Percentiles rank a stretch among this genome's conserved stretches.
Evolutionary conservation across 2,113 vertebrate species (phyloP).

Genomic region (Takifugu bimaculatus): DNA sequence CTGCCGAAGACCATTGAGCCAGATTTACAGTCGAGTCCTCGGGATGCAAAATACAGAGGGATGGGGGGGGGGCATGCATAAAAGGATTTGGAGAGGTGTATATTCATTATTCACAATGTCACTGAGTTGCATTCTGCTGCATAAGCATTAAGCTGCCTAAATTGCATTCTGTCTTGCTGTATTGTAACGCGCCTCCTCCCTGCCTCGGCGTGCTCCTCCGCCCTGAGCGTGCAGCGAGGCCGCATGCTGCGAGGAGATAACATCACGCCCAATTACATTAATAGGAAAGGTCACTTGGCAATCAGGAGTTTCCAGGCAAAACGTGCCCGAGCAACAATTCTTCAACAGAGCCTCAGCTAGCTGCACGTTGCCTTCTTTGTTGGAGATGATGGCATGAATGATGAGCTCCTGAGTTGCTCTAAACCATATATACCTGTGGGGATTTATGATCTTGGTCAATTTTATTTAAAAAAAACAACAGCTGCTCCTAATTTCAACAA

Average conservation of each 20-base stretch:
- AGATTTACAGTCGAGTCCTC: slow-evolving; percentile 33
- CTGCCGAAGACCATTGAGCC: slow-evolving; percentile 40
- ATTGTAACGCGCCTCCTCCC: slow-evolving; percentile 40
- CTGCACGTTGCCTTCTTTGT: not conserved
- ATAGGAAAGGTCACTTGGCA: slow-evolving; percentile 32
- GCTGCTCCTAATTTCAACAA: not conserved
- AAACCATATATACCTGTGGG: too few species aligned
- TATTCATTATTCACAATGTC: slow-evolving; percentile 60
- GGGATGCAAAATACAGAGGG: slow-evolving; percentile 13
- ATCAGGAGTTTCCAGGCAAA: slow-evolving; percentile 19
- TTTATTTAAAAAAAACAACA: too few species aligned
- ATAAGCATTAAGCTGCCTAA: slow-evolving; percentile 52
- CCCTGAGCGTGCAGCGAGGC: slow-evolving; percentile 17
- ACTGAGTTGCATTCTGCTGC: slow-evolving; percentile 54
- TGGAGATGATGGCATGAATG: too few species aligned
- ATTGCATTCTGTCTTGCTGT: slow-evolving; percentile 28
- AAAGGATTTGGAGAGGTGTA: slow-evolving; percentile 38
- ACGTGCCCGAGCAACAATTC: not conserved
- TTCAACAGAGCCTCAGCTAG: not conserved
- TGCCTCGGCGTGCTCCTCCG: slow-evolving; percentile 32
- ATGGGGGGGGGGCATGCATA: slow-evolving; percentile 34
- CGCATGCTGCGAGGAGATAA: slow-evolving; percentile 28
- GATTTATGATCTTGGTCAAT: too few species aligned
- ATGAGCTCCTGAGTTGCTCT: too few species aligned
- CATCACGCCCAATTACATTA: slow-evolving; percentile 43